phyloP scores from a whole-genome alignment of 2,888 invertebrate genomes.

The Conchocele bisecta region DNA sequence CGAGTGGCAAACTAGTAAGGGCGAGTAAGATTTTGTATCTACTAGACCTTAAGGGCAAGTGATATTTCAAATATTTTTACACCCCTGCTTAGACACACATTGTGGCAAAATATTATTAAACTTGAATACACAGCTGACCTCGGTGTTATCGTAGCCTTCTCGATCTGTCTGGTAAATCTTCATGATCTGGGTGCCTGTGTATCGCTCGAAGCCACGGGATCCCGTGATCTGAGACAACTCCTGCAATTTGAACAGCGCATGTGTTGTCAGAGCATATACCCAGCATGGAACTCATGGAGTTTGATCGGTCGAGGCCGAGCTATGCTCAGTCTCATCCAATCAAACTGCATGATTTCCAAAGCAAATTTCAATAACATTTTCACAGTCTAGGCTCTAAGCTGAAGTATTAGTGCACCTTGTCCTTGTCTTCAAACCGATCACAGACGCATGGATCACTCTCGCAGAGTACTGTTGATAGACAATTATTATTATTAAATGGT shows the following conservation, averaged over 20 bases:
- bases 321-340: not conserved
- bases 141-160: slow-evolving; percentile 89
- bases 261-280: not conserved
- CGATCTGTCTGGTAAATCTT: slow-evolving; percentile 90
- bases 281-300: not conserved
- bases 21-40: no score
- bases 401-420: no score
- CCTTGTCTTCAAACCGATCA: no score
- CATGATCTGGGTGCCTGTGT: slow-evolving; percentile 96
- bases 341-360: not conserved
- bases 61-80: no score
- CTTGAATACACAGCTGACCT: slow-evolving; percentile 83
- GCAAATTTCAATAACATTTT: not conserved
- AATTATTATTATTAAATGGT: not conserved
- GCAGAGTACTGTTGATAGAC: not conserved
- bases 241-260: slow-evolving; percentile 83
- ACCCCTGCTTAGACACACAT: no score
- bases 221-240: slow-evolving; percentile 92
- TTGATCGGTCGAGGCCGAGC: not conserved
- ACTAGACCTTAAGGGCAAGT: no score
- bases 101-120: no score
- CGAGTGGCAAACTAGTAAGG: no score
- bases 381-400: not conserved
- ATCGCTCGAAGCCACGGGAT: slow-evolving; percentile 93
- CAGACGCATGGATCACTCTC: no score